Evolutionary conservation across 2,888 invertebrate species (phyloP), one percentile per base, ranked within the genome.

Genomic region (Apamea anceps): DNA sequence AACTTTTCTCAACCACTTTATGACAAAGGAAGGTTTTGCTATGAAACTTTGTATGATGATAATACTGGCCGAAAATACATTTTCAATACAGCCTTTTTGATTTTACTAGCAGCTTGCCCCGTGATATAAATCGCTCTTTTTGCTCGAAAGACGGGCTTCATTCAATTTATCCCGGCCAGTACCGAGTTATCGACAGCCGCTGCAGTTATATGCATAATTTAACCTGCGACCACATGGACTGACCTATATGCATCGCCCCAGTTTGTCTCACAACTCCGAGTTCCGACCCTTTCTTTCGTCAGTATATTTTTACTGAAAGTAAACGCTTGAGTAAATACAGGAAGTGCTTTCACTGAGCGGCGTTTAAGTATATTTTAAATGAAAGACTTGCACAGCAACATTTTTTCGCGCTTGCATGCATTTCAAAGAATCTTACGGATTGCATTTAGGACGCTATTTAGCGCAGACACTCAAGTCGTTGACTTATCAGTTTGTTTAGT

Each of bases 161-260:
- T 86, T 81, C 79, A 80, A 86, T 89, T 79, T 86, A 75, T 72
- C 32, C 65, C 78, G 63, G 54, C 70, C 60, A 60, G 79, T 70
- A 72, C 76, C 48, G 79, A 77, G 77, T 85, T 83, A 90, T 92
- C 88, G 88, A 82, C 86, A 85, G 85, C 87, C 84, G 83, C 75
- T 85, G 87, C 89, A 90, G 87, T 89, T 88, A 87, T 86, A 89
- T 91, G 88, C 91, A 91, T 92, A 91, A 90, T 91, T 91, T 88
- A 85, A 90, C 86, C 83, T 85, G 85, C 76, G 70, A 84, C 84
- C 86, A 90, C 80, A 87, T 82, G 81, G 66, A 75, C 77, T 89
- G 89, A 88, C 90, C 90, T 86, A 90, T 78, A 90, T 90, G 84
- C 88, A 88, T 75, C 66, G 90, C 82, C 83, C 90, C 74, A 90